Conservation (phyloP, 2,797 vertebrate genomes). For the Chrysocyon brachyurus region DNA sequence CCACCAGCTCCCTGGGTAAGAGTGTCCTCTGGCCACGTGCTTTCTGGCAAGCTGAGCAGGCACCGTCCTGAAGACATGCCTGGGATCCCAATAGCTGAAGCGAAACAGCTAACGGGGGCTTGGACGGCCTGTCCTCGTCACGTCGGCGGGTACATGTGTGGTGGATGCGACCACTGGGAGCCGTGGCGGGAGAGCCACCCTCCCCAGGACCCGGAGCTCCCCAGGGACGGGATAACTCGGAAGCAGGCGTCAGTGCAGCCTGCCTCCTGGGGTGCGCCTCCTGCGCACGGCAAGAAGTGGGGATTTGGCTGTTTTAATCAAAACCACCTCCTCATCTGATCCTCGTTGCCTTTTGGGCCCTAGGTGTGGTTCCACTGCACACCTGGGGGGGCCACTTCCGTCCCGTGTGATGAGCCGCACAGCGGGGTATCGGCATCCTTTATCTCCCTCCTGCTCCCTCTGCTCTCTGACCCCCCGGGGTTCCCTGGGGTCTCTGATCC, state of each 20-base stretch:
- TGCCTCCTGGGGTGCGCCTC: conserved; percentile 72
- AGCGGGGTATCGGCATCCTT: background rate
- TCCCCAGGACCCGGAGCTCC: conserved; percentile 79
- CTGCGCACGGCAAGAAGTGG: conserved; percentile 48
- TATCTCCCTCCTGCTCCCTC: background rate
- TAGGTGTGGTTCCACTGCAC: background rate
- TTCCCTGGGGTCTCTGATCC: background rate
- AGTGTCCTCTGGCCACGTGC: background rate
- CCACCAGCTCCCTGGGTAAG: background rate
- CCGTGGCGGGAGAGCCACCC: conserved; percentile 70
- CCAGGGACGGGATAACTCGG: conserved; percentile 76
- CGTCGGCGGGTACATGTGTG: conserved; percentile 58
- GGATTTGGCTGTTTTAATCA: conserved; percentile 66
- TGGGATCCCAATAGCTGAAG: conserved; percentile 32
- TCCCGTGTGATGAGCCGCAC: background rate
- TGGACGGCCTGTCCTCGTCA: conserved; percentile 50
- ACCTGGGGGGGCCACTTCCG: background rate
- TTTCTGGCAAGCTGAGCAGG: conserved; percentile 22
- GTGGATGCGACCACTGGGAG: conserved; percentile 71
- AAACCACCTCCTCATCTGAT: background rate
- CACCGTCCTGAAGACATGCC: conserved; percentile 51
- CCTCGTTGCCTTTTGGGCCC: background rate
- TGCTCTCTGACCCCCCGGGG: background rate
- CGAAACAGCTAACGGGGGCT: conserved; percentile 11
- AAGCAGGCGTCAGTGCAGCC: conserved; percentile 65